Evolutionary conservation across 2,113 vertebrate genomes (phyloP).

Genomic region (Siniperca chuatsi): DNA sequence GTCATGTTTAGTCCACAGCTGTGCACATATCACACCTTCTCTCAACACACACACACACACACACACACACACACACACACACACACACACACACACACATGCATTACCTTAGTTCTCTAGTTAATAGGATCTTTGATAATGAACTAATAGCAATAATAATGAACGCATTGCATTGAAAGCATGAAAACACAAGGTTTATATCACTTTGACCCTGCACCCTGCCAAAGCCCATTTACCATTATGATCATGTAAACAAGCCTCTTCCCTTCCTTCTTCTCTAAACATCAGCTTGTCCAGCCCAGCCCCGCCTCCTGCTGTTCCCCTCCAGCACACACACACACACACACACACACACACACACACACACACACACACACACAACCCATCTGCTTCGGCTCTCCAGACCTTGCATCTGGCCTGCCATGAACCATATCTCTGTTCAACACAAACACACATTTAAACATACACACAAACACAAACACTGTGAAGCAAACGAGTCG

Average conservation of each 20-base stretch:
- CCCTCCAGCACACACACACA: constrained; percentile 43
- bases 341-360: constrained; percentile 37
- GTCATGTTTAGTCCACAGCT: constrained; percentile 54
- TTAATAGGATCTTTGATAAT: neutral
- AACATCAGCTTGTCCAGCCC: constrained; percentile 69
- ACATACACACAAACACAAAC: constrained; percentile 16
- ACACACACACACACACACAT: constrained; percentile 25
- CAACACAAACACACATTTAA: constrained; percentile 22
- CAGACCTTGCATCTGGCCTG: constrained; percentile 69
- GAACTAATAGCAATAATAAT: neutral
- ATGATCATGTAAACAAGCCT: constrained; percentile 63
- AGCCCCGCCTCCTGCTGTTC: constrained; percentile 49
- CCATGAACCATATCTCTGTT: constrained; percentile 66
- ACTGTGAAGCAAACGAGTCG: neutral
- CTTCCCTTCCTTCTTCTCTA: constrained; percentile 60
- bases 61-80: constrained; percentile 38
- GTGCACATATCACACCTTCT: constrained; percentile 45
- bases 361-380: constrained; percentile 37
- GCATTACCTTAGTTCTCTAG: neutral
- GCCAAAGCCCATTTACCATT: constrained; percentile 46
- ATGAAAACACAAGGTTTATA: constrained; percentile 52
- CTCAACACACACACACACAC: constrained; percentile 32
- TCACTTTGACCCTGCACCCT: constrained; percentile 54
- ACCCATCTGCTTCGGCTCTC: constrained; percentile 76
- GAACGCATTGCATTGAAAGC: neutral